Evolutionary conservation across 1,140 invertebrate species (phyloP).

Genomic region (Parapsyche elsis): DNA sequence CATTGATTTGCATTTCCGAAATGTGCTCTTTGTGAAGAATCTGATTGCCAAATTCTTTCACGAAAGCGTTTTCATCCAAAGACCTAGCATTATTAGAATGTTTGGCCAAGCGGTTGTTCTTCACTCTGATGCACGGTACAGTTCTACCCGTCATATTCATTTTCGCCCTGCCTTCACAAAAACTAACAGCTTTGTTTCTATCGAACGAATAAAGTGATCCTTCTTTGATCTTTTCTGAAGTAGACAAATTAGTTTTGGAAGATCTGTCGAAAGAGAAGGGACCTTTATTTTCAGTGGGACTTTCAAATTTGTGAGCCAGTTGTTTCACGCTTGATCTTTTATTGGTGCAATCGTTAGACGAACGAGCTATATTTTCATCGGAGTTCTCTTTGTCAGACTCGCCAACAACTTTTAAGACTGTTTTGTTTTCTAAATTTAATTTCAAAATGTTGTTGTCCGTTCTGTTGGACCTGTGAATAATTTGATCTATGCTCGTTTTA

Average conservation of each 20-base stretch:
- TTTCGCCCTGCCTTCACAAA: conserved; percentile 50
- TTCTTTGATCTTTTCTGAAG: conserved; percentile 31
- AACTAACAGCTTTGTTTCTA: conserved; percentile 51
- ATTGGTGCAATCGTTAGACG: conserved; percentile 21
- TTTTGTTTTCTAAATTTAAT: neutral
- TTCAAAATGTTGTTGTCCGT: neutral
- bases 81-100: conserved; percentile 76
- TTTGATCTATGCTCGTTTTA: neutral
- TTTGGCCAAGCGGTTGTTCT: conserved; percentile 67
- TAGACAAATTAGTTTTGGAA: conserved; percentile 45
- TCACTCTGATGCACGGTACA: conserved; percentile 55
- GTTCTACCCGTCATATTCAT: conserved; percentile 38
- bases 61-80: conserved; percentile 77
- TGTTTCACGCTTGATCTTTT: conserved; percentile 63
- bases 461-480: neutral
- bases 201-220: conserved; percentile 43
- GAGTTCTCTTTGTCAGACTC: conserved; percentile 54
- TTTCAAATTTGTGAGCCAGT: conserved; percentile 70
- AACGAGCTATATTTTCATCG: conserved; percentile 42
- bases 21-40: conserved; percentile 61
- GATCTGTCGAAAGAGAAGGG: conserved; percentile 65
- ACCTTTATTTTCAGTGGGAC: conserved; percentile 66
- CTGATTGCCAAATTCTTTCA: conserved; percentile 70
- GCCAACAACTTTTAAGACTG: conserved; percentile 27
- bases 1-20: conserved; percentile 57